Percentiles rank a stretch among this genome's conserved stretches.
Evolutionary conservation across 2,113 vertebrate genomes (phyloP).

Genomic region (Saguinus imperator): DNA sequence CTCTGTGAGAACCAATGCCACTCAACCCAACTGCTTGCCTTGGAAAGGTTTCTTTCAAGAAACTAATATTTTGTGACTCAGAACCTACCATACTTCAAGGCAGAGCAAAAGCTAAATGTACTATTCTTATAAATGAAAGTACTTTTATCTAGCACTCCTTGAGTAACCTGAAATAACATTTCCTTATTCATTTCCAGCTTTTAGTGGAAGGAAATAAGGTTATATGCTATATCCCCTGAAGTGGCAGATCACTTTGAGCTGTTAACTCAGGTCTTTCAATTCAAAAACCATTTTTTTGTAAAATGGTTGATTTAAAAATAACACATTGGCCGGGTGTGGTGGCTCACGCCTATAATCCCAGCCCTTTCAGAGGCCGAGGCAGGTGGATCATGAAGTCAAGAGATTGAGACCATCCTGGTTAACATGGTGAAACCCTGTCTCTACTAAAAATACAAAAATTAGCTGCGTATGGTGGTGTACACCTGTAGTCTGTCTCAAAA

Average conservation of each 20-base stretch:
- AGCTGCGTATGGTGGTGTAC: too few relatives aligned
- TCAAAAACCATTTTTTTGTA: neutral
- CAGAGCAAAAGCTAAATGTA: neutral
- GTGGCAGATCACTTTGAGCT: constrained; percentile 12
- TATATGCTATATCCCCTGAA: constrained; percentile 1
- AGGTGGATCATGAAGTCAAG: too few relatives aligned
- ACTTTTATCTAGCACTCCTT: neutral
- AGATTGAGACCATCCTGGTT: too few relatives aligned
- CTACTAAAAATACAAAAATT: too few relatives aligned
- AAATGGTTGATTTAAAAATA: neutral
- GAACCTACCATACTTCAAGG: neutral
- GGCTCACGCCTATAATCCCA: too few relatives aligned
- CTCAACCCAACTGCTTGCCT: neutral
- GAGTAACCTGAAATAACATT: neutral
- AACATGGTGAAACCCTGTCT: too few relatives aligned
- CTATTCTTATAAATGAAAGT: neutral
- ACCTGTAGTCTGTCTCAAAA: too few relatives aligned
- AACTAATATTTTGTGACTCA: neutral
- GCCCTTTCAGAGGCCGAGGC: too few relatives aligned
- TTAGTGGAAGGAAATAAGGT: neutral
- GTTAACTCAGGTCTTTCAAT: constrained; percentile 11
- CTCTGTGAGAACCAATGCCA: neutral
- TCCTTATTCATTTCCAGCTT: neutral
- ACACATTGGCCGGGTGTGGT: too few relatives aligned
- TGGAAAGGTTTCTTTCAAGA: neutral